Conservation (phyloP, 30 jellyfish, hydroid and myxozoan genomes). For the Cassiopea xamachana region DNA sequence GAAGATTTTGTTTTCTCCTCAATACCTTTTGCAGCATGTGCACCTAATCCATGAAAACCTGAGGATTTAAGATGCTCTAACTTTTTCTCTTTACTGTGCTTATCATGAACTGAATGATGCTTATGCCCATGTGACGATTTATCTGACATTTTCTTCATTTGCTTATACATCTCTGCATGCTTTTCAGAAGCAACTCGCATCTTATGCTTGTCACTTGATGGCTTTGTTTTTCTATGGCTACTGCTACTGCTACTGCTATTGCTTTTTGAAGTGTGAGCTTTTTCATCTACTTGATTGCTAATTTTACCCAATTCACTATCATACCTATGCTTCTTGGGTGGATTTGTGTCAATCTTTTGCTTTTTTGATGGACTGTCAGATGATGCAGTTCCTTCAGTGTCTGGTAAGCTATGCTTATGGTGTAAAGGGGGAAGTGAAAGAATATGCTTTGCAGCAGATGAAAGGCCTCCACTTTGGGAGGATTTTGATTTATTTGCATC, state of each 20-base stretch:
- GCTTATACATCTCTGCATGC: conserved; percentile 48
- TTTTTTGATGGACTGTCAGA: conserved; percentile 81
- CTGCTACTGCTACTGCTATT: conserved; percentile 32
- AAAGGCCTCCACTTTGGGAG: conserved; percentile 30
- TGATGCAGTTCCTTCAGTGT: conserved; percentile 18
- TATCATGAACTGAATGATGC: conserved; percentile 46
- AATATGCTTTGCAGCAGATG: conserved; percentile 54
- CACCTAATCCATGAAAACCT: conserved; percentile 14
- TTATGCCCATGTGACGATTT: conserved; percentile 66
- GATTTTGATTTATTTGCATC: conserved; percentile 32
- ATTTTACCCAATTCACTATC: conserved; percentile 36
- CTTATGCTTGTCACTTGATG: conserved; percentile 49
- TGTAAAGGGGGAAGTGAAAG: conserved; percentile 52
- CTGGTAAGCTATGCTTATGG: conserved; percentile 68
- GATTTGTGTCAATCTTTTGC: conserved; percentile 56
- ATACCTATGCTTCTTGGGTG: conserved; percentile 28
- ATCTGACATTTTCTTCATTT: conserved; percentile 48
- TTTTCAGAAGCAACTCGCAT: conserved; percentile 31
- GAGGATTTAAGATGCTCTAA: conserved; percentile 21
- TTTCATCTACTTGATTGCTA: conserved; percentile 13
- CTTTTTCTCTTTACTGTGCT: conserved; percentile 35
- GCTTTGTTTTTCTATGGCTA: conserved; percentile 45
- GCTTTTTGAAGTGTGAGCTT: not conserved
- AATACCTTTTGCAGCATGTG: conserved; percentile 8
- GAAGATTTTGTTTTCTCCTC: conserved; percentile 21